Evolutionary conservation across 2,888 invertebrate genomes (phyloP).

Genomic region (Nezara viridula): DNA sequence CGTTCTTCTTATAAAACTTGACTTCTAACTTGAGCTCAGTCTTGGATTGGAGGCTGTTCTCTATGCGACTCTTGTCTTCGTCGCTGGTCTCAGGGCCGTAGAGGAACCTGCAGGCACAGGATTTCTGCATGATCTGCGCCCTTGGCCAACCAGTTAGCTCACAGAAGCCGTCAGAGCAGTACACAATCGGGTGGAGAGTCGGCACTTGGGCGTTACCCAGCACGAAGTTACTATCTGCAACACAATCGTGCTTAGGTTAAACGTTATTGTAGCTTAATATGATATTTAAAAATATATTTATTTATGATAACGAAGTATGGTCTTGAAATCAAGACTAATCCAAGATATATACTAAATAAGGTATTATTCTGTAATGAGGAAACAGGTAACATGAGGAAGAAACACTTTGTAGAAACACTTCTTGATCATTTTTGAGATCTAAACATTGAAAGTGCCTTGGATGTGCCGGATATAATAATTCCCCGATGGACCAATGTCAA

Average conservation of each 20-base stretch:
- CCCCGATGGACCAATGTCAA: no score
- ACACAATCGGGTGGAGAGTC: conserved; percentile 90
- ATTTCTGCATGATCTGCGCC: conserved; percentile 97
- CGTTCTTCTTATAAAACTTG: conserved; percentile 94
- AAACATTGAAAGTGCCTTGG: no score
- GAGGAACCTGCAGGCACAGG: conserved; percentile 94
- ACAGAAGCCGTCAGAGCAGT: conserved; percentile 96
- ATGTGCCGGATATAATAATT: no score
- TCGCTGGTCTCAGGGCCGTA: conserved; percentile 92
- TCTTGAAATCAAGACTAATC: no score
- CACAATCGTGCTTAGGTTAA: conserved; percentile 58
- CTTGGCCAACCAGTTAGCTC: conserved; percentile 94
- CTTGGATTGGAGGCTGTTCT: conserved; percentile 89
- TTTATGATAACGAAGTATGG: no score
- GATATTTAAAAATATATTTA: no score
- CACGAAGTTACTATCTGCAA: conserved; percentile 95
- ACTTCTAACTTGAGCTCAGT: conserved; percentile 94
- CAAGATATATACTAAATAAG: no score
- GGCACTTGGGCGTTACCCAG: conserved; percentile 95
- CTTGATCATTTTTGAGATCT: no score
- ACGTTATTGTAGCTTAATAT: neutral
- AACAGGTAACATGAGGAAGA: no score
- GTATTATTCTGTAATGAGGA: no score
- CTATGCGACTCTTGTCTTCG: conserved; percentile 90
- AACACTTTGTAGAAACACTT: no score